Evolutionary conservation across 35 echinoderm and acorn worm genomes (phyloP), one percentile per base, ranked within the genome.

Genomic region (Stichopus chloronotus): DNA sequence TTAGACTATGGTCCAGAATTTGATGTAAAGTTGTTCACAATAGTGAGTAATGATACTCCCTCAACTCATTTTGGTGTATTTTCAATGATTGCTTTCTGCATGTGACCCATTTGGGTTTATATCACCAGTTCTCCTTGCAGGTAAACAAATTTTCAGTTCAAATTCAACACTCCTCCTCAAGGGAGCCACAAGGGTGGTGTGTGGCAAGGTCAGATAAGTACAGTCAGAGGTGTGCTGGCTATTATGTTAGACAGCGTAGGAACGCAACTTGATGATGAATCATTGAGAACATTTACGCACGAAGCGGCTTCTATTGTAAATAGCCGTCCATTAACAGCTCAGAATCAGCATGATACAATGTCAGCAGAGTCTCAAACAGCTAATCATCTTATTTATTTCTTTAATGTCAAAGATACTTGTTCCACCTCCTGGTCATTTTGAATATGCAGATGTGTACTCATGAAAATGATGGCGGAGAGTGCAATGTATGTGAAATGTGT

Each of bases 31-130:
- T 78, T 80, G 2, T 97, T 95, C 83, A 24, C 52, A 54, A 43
- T 92, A 7, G 55, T 16, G 10, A 7, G 90, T 4, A 87, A 83
- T 54, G 84, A 97, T 23, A 25, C 78, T 10, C 96, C 95, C 21
- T 53, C 79, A 1, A 97, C 95, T 17, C 59, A 93, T 43, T 24
- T 90, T 86, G 93, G 95, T 25, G 65, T 94, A 7, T 24, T 97
- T 13, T 94, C 95, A 20, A 97, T 85, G 7, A 90, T 97, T 9
- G 78, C 17, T 24, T 87, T 2, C 94, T 9, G 25, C 93, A 4
- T 93, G 90, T 58, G 94, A 96, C 58, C 92, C 94, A 56, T 57
- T 93, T 13, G 94, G 94, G 30, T 78, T 94, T 59, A 25, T 90
- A 25, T 6, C 58, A 12, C 86, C 71, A 20, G 86, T 74, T 52